Evolutionary conservation across 2,113 vertebrate genomes (phyloP).

Genomic region (Cyphomyrus discorhynchus): DNA sequence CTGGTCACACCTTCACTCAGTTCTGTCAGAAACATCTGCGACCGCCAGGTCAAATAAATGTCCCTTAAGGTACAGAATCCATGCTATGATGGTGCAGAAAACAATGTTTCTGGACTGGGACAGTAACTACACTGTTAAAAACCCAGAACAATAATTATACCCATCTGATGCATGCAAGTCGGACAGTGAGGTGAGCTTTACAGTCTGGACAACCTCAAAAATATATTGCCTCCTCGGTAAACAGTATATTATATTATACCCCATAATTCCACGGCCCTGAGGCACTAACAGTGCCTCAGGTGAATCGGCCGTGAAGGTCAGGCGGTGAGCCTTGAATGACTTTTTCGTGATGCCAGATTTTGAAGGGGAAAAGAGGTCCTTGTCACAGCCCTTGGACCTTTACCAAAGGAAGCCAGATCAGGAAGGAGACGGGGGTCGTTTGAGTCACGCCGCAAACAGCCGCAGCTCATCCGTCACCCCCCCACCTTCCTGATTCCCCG

Average conservation of each 20-base stretch:
- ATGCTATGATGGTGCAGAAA: background rate
- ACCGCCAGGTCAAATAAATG: background rate
- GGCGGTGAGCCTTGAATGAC: too few species aligned
- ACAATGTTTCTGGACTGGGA: background rate
- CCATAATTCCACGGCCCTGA: background rate
- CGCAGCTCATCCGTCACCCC: slow-evolving; percentile 52
- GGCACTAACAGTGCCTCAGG: background rate
- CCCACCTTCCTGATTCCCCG: slow-evolving; percentile 27
- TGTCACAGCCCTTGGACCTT: slow-evolving; percentile 47
- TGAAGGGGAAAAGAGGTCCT: background rate
- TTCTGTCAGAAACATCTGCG: background rate
- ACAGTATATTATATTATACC: background rate
- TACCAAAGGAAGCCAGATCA: slow-evolving; percentile 63
- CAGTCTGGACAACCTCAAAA: background rate
- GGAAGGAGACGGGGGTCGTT: slow-evolving; percentile 93
- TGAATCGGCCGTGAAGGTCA: background rate
- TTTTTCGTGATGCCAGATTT: too few species aligned
- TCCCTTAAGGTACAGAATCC: background rate
- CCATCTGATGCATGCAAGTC: background rate
- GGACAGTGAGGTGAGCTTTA: background rate
- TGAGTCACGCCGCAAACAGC: slow-evolving; percentile 77
- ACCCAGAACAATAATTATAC: background rate
- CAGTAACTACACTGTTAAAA: background rate
- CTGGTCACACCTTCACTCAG: background rate
- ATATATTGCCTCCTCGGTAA: background rate